Percentiles rank a stretch among this genome's conserved stretches.
phyloP scores from a whole-genome alignment of 2,888 invertebrate species.

The Drosophila meridiana region DNA sequence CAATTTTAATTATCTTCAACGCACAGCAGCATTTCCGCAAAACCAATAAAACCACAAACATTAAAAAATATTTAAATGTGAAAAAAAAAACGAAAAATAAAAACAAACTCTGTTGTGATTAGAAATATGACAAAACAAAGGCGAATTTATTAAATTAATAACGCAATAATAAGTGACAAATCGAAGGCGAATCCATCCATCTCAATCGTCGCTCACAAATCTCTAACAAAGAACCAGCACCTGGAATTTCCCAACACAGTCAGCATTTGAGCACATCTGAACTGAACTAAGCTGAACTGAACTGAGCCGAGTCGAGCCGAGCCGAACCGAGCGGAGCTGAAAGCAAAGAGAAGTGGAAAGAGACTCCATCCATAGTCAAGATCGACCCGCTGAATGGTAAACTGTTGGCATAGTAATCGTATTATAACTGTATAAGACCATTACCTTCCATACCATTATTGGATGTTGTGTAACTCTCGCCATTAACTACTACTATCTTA shows the following conservation, averaged over 20 bases:
- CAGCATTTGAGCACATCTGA: constrained; percentile 23
- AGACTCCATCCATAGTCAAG: constrained; percentile 15
- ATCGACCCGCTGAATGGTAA: constrained; percentile 68
- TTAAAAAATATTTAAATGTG: constrained; percentile 28
- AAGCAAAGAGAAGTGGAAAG: constrained; percentile 4
- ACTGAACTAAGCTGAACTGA: constrained; percentile 39
- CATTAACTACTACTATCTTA: constrained; percentile 67
- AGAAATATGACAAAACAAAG: constrained; percentile 28
- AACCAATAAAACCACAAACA: constrained; percentile 49
- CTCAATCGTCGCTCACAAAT: constrained; percentile 14
- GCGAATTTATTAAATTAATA: constrained; percentile 19
- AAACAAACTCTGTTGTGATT: constrained; percentile 40
- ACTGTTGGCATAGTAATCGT: constrained; percentile 65
- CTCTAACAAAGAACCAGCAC: not conserved
- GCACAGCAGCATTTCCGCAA: constrained; percentile 79
- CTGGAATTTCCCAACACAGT: constrained; percentile 3
- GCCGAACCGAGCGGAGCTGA: not conserved
- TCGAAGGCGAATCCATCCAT: constrained; percentile 5
- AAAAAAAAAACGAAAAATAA: constrained; percentile 30
- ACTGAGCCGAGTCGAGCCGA: constrained; percentile 11
- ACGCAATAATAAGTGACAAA: constrained; percentile 48
- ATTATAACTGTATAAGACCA: constrained; percentile 46
- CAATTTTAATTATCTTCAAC: constrained; percentile 39
- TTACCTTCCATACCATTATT: constrained; percentile 56
- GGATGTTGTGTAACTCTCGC: constrained; percentile 78